These are phyloP conservation scores for Papilio elwesi DNA, from an alignment of 2,888 invertebrate species.

Conservation along the genomic window DNA sequence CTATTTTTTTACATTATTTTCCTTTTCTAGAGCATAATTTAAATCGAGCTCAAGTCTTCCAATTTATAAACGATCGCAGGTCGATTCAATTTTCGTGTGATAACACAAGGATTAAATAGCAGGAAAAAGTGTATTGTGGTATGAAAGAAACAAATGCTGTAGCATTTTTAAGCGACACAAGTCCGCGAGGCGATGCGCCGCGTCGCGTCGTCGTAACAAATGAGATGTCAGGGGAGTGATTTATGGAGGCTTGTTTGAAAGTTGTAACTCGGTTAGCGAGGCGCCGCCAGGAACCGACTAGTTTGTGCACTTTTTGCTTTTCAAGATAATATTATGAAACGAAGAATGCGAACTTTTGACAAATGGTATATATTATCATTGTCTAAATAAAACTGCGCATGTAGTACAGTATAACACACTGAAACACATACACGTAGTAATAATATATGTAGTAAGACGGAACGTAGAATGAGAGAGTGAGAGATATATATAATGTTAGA, in stretches of 20 bases:
- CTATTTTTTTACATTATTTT: too few relatives aligned
- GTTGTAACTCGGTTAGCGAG: conserved; percentile 18
- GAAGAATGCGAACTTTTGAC: neutral
- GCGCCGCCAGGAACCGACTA: neutral
- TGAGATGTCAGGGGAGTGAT: conserved; percentile 37
- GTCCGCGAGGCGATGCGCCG: neutral
- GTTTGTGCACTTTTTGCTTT: conserved; percentile 1
- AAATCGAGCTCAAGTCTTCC: too few relatives aligned
- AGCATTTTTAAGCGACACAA: conserved; percentile 3
- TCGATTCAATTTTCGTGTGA: too few relatives aligned
- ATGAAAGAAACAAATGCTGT: neutral
- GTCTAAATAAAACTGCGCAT: too few relatives aligned
- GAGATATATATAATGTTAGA: too few relatives aligned
- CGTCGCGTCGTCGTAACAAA: conserved; percentile 26
- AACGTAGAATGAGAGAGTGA: too few relatives aligned
- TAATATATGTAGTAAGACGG: too few relatives aligned
- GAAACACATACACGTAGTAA: too few relatives aligned
- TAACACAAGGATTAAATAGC: neutral
- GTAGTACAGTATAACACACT: too few relatives aligned
- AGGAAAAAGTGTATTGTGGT: neutral
- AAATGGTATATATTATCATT: neutral
- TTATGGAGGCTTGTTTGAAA: conserved; percentile 27
- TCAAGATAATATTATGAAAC: neutral
- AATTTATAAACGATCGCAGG: too few relatives aligned
- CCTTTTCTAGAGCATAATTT: too few relatives aligned